Evolutionary conservation across 2,888 invertebrate genomes (phyloP).

Genomic region (Latrodectus elegans): DNA sequence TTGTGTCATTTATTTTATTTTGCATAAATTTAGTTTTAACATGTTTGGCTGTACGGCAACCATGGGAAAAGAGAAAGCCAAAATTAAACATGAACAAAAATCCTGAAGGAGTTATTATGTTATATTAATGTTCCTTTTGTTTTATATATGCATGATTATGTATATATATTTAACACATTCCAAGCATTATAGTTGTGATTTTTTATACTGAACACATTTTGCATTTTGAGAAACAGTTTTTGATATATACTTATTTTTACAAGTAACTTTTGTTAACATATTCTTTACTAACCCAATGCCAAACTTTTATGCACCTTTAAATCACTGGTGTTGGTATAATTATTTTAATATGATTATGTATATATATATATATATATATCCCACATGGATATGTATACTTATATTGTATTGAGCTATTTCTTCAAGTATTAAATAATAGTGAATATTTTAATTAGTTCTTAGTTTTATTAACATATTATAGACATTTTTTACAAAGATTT

Average conservation of each 20-base stretch:
- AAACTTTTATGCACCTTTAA: not conserved
- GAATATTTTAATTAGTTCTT: too few species aligned
- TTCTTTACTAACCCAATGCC: not conserved
- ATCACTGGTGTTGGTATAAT: not conserved
- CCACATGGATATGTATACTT: too few species aligned
- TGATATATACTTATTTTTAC: not conserved
- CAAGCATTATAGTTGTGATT: not conserved
- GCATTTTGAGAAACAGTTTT: too few species aligned
- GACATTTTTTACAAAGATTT: too few species aligned
- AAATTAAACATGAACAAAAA: conserved; percentile 79
- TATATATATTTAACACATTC: not conserved
- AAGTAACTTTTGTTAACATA: not conserved
- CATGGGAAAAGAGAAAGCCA: conserved; percentile 79
- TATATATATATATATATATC: too few species aligned
- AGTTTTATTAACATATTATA: too few species aligned
- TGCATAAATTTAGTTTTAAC: conserved; percentile 84
- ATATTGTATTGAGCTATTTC: too few species aligned
- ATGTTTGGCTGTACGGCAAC: conserved; percentile 83
- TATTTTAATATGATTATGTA: too few species aligned
- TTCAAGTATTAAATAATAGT: too few species aligned
- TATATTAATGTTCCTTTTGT: conserved; percentile 80
- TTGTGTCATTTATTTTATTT: conserved; percentile 82
- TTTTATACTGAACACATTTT: not conserved
- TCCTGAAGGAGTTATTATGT: conserved; percentile 84
- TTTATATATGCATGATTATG: not conserved